Evolutionary conservation across 2,113 vertebrate genomes (phyloP).

Genomic region (Colaptes auratus): DNA sequence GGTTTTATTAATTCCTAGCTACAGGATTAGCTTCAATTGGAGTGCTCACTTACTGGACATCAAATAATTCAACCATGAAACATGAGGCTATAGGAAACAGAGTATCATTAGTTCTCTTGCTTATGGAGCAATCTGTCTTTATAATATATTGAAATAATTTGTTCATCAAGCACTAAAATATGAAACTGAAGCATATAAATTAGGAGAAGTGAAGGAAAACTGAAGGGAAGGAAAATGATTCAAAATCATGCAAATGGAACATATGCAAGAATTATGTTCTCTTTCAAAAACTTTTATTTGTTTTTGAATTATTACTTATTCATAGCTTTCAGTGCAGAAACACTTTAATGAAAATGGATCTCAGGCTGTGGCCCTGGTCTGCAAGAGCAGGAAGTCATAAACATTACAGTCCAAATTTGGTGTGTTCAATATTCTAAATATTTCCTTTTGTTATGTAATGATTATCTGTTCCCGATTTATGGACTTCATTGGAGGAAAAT

Average conservation of each 20-base stretch:
- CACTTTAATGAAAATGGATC: background rate
- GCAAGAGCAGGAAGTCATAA: background rate
- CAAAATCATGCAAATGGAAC: background rate
- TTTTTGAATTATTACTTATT: background rate
- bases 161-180: background rate
- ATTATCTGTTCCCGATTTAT: background rate
- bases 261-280: background rate
- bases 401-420: background rate
- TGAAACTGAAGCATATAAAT: background rate
- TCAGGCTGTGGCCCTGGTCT: background rate
- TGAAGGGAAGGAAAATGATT: background rate
- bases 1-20: background rate
- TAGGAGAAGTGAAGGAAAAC: background rate
- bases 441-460: background rate
- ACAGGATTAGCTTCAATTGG: background rate
- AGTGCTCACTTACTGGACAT: background rate
- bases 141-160: constrained; percentile 34
- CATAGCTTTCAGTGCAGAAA: background rate
- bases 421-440: background rate
- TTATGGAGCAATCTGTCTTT: background rate
- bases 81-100: background rate
- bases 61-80: constrained; percentile 14
- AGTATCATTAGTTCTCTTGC: background rate
- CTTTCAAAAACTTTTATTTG: background rate
- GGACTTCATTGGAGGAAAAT: too few species aligned